phyloP scores from a whole-genome alignment of 2,888 invertebrate species.

The Chouioia cunea region DNA sequence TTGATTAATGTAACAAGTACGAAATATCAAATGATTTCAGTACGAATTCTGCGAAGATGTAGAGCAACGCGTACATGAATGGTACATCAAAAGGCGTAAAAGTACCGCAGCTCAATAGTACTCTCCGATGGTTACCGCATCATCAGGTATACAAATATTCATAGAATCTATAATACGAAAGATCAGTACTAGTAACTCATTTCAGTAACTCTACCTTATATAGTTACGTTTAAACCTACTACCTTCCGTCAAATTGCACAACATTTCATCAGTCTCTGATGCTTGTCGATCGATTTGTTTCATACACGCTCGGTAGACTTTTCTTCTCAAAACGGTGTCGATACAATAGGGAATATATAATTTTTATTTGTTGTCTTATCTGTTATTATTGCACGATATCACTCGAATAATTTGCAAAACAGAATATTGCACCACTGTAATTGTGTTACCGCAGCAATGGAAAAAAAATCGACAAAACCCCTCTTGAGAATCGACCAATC shows the following conservation, averaged over 20 bases:
- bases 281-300: conserved; percentile 19
- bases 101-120: conserved; percentile 53
- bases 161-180: conserved; percentile 38
- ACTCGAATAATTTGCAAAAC: too few relatives aligned
- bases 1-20: too few relatives aligned
- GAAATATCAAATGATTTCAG: too few relatives aligned
- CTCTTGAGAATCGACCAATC: not conserved
- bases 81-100: conserved; percentile 29
- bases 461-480: too few relatives aligned
- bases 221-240: conserved; percentile 41
- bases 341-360: too few relatives aligned
- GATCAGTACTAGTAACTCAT: conserved; percentile 52
- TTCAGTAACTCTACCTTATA: conserved; percentile 45
- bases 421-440: not conserved
- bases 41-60: not conserved
- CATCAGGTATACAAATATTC: conserved; percentile 48
- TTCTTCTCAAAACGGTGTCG: too few relatives aligned
- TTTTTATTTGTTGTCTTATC: too few relatives aligned
- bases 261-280: conserved; percentile 41
- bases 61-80: too few relatives aligned
- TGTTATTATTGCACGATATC: too few relatives aligned
- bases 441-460: not conserved
- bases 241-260: conserved; percentile 39
- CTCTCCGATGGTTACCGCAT: conserved; percentile 56
- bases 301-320: not conserved